Base-by-base conservation (phyloP, 2,888 invertebrate species). In the Tethea ocularis region DNA sequence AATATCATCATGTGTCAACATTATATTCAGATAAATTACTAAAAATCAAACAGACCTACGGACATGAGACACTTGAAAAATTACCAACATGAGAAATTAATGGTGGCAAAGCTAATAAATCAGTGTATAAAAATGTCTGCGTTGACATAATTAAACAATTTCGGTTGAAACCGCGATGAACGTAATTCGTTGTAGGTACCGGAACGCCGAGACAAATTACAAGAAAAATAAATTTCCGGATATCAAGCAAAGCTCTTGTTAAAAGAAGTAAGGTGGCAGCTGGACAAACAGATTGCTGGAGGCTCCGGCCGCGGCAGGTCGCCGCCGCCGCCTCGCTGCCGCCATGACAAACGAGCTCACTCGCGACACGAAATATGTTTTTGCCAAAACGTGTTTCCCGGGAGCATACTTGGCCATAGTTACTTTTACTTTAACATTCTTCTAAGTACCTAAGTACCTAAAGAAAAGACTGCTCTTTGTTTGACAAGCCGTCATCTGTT, bases 231-330 rank as follows among this genome's bases (percentile, higher is more conserved):
- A 85, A 88, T 88, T 83, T 81, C 78, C 76, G 78, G 83, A 82
- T 86, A 82, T 81, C 83, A 86, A 86, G 85, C 81, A 86, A 87
- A 88, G 86, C 86, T 87, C 83, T 86, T 86, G 87, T 88, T 87
- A 86, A 88, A 86, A 87, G 85, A 84, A 86, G 83, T 75, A 83
- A 83, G 84, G 84, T 84, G 85, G 85, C 89, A 89, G 88, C 89
- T 88, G 89, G 86, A 85, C 87, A 89, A 89, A 90, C 86, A 89
- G 87, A 87, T 88, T 82, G 87, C 80, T 77, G 69, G 74, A 78
- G 80, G 81, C 81, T 75, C 76, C 71, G 74, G 72, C 74, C 72
- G 70, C 66, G 63, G 68, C 63, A 68, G 66, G 58, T 38, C 38
- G 38, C 38, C 59, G 54, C 59, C 65, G 33, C 13, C 26, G 6